phyloP scores from a whole-genome alignment of 2,797 vertebrate species.

The Pelodytes ibericus region DNA sequence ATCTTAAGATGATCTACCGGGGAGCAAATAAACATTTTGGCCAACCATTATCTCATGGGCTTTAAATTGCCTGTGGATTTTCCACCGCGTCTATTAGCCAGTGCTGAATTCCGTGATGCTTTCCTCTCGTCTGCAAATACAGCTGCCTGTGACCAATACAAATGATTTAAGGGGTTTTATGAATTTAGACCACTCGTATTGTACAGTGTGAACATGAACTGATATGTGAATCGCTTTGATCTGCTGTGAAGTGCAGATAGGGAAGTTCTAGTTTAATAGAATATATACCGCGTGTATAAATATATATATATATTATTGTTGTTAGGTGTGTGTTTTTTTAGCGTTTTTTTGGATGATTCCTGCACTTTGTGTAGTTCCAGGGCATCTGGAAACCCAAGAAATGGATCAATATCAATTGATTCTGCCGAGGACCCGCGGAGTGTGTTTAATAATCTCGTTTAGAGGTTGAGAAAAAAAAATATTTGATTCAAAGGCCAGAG shows the following conservation, averaged over 20 bases:
- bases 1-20: no score
- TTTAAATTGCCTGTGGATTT: neutral
- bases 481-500: slow-evolving; percentile 41
- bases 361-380: slow-evolving; percentile 23
- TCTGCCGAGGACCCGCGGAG: slow-evolving; percentile 38
- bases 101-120: no score
- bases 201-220: neutral
- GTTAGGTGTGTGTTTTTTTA: neutral
- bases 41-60: no score
- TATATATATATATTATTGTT: slow-evolving; percentile 32
- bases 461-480: slow-evolving; percentile 48
- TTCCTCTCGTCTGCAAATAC: neutral
- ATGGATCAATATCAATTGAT: slow-evolving; percentile 50
- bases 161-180: neutral
- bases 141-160: neutral
- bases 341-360: slow-evolving; percentile 23
- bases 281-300: no score
- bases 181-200: neutral
- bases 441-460: slow-evolving; percentile 53
- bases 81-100: neutral
- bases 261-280: slow-evolving; percentile 19
- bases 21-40: no score
- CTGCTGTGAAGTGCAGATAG: slow-evolving; percentile 4
- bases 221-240: neutral
- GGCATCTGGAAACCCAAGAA: slow-evolving; percentile 36